Base-by-base conservation (phyloP, 2,113 vertebrate species). In the Oreochromis aureus region DNA sequence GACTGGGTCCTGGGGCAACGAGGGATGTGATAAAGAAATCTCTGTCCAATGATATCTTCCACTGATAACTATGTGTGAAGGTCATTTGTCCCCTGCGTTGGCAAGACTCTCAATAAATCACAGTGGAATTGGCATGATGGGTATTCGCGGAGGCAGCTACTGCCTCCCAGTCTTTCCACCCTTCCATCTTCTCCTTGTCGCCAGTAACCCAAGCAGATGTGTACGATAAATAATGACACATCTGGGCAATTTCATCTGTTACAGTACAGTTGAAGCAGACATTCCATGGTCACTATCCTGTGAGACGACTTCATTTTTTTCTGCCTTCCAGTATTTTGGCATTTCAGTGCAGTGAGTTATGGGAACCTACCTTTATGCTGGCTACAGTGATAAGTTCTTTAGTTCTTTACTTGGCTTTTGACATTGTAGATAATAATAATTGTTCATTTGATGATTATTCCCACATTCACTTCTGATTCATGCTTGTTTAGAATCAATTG, bases 11-110 rank as follows among this genome's bases (percentile, higher is more conserved):
- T 83, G 81, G 51, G 91, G 92, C 85, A 4, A 63, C 71, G 63
- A 90, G 19, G 79, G 87, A 86, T 91, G 88, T 46, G 94, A 93
- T 93, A 92, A 88, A 39, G 90, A 95, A 89, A 94, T 86, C 91
- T 81, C 91, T 92, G 95, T 94, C 94, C 93, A 59, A 86, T 93
- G 94, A 94, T 93, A 92, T 95, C 93, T 95, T 86, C 87, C 94
- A 95, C 92, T 91, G 94, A 95, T 95, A 94, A 93, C 91, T 89
- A 91, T 83, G 91, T 93, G 95, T 96, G 95, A 96, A 96, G 95
- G 96, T 96, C 94, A 94, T 95, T 95, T 91, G 92, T 94, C 92
- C 93, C 91, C 92, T 85, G 84, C 82, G 89, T 93, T 86, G 87
- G 93, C 83, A 78, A 86, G 87, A 89, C 84, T 88, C 88, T 91